phyloP scores from a whole-genome alignment of 2,113 vertebrate species.

The Mustela nigripes region DNA sequence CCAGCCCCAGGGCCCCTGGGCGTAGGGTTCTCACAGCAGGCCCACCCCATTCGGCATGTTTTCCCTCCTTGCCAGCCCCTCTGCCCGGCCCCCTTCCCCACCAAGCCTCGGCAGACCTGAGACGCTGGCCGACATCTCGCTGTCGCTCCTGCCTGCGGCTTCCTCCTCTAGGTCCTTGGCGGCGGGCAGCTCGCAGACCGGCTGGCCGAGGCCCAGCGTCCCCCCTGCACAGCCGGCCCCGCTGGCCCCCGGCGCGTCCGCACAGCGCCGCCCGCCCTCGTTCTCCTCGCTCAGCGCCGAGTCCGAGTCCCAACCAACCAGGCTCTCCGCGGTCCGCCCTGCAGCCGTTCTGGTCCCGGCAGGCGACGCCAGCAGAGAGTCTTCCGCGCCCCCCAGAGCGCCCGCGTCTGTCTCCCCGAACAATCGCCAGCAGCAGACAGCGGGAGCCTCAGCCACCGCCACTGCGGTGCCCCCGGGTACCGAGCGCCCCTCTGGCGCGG shows the following conservation, averaged over 20 bases:
- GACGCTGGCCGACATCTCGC: conserved; percentile 91
- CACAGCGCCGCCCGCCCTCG: conserved; percentile 66
- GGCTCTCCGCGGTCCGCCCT: conserved; percentile 91
- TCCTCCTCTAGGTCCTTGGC: conserved; percentile 83
- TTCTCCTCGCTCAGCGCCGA: conserved; percentile 75
- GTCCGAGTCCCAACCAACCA: conserved; percentile 80
- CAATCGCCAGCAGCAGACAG: conserved; percentile 93
- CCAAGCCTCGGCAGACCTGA: conserved; percentile 88
- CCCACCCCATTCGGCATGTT: background rate
- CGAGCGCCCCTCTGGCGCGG: conserved; percentile 74
- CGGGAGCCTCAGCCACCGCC: conserved; percentile 62
- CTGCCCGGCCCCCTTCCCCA: background rate
- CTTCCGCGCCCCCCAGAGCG: conserved; percentile 85
- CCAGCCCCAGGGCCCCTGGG: background rate
- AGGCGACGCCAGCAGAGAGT: conserved; percentile 70
- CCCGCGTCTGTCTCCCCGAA: conserved; percentile 88
- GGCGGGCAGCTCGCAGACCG: conserved; percentile 71
- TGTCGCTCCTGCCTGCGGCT: conserved; percentile 91
- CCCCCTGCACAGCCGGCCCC: background rate
- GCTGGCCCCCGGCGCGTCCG: conserved; percentile 16
- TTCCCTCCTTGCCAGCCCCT: background rate
- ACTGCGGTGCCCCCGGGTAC: conserved; percentile 57
- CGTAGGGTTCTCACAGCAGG: background rate
- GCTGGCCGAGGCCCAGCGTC: conserved; percentile 55
- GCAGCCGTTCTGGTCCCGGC: conserved; percentile 90